A percentile compares a stretch with the other conserved stretches of the same genome.
These are phyloP conservation scores for Malurus elegans DNA, from an alignment of 2,113 vertebrate genomes.

Conservation along the genomic window DNA sequence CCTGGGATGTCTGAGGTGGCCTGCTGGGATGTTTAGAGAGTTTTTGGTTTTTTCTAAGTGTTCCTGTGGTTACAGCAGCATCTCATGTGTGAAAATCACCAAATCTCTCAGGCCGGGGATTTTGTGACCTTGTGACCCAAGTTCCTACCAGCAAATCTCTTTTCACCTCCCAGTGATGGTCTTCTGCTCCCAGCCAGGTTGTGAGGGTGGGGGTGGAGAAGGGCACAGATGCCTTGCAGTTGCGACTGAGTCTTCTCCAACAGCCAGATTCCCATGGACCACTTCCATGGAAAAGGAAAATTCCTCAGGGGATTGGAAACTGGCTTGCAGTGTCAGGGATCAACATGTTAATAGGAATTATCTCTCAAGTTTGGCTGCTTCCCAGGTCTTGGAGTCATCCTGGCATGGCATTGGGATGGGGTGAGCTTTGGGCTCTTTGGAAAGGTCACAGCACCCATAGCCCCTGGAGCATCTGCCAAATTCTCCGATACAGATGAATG, in stretches of 20 bases:
- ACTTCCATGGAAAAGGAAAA: slow-evolving; percentile 31
- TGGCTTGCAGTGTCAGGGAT: not conserved
- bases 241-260: not conserved
- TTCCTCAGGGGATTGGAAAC: slow-evolving; percentile 21
- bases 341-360: not conserved
- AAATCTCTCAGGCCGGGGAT: not conserved
- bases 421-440: not conserved
- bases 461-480: not conserved
- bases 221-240: not conserved
- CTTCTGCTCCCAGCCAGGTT: not conserved
- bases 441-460: not conserved
- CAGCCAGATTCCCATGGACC: not conserved
- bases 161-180: not conserved
- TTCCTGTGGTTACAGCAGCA: slow-evolving; percentile 23
- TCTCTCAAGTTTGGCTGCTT: not conserved
- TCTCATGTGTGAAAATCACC: slow-evolving; percentile 7
- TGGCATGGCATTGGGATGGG: not conserved
- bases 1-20: slow-evolving; percentile 6
- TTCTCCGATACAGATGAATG: not conserved
- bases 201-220: not conserved
- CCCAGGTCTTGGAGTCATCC: slow-evolving; percentile 6
- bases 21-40: slow-evolving; percentile 39
- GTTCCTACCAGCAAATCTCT: not conserved
- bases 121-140: not conserved
- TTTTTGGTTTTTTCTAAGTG: slow-evolving; percentile 41